Conservation (phyloP, 2,888 invertebrate species). For the Campaea margaritaria region DNA sequence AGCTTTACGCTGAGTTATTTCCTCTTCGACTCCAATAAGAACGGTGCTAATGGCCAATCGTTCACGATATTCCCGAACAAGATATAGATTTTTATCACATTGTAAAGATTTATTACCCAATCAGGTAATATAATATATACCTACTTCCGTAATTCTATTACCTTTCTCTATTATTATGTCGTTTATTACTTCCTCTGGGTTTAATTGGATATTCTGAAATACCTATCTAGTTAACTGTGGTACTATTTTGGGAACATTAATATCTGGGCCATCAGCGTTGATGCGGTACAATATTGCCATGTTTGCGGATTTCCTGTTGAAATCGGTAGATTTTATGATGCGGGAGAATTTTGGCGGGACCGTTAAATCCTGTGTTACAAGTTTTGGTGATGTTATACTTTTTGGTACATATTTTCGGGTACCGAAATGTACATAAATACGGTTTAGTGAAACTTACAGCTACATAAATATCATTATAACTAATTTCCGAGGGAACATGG, state of each 20-base stretch:
- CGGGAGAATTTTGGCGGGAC: background rate
- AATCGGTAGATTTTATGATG: conserved; percentile 14
- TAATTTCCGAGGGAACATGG: too few species aligned
- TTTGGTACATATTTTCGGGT: too few species aligned
- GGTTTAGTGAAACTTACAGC: too few species aligned
- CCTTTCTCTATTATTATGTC: conserved; percentile 37
- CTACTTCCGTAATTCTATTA: conserved; percentile 32
- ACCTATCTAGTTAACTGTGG: conserved; percentile 18
- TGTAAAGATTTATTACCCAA: conserved; percentile 23
- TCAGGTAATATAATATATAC: conserved; percentile 8
- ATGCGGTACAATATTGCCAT: conserved; percentile 14
- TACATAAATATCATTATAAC: too few species aligned
- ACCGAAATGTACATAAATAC: too few species aligned
- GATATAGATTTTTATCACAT: conserved; percentile 22
- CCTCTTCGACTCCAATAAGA: too few species aligned
- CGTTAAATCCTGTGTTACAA: background rate
- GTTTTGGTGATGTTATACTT: background rate
- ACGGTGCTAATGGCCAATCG: conserved; percentile 13
- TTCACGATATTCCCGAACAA: conserved; percentile 13
- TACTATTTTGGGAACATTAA: conserved; percentile 23
- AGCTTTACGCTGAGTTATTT: too few species aligned
- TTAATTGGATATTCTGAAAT: conserved; percentile 32
- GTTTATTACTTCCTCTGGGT: conserved; percentile 39
- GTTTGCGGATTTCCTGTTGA: conserved; percentile 15
- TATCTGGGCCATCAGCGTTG: conserved; percentile 24